Percentiles rank a stretch among this genome's conserved stretches.
phyloP scores from a whole-genome alignment of 2,113 vertebrate genomes.

The Siphamia tubifer region DNA sequence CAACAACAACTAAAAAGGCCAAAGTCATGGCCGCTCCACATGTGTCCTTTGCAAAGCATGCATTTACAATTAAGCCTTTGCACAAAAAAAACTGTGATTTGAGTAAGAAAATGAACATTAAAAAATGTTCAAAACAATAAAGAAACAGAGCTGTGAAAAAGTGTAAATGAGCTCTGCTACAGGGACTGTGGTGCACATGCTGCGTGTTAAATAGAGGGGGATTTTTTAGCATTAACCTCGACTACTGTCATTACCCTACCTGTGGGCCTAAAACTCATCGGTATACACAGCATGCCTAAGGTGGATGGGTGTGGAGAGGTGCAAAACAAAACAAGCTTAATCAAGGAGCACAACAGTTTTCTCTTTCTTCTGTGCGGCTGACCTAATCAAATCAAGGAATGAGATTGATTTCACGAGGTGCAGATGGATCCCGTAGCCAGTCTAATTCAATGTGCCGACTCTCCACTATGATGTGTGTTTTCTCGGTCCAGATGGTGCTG shows the following conservation, averaged over 20 bases:
- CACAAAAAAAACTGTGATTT: background rate
- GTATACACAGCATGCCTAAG: conserved; percentile 47
- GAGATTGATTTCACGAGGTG: conserved; percentile 76
- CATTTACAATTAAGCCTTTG: background rate
- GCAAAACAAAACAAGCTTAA: conserved; percentile 67
- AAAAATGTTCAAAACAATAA: conserved; percentile 26
- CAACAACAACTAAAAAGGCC: background rate
- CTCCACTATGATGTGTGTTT: conserved; percentile 72
- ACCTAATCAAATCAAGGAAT: conserved; percentile 78
- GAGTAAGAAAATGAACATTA: background rate
- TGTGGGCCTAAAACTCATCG: conserved; percentile 58
- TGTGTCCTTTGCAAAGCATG: background rate
- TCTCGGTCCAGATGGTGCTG: conserved; percentile 79
- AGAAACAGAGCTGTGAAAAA: conserved; percentile 21
- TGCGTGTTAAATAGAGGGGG: conserved; percentile 58
- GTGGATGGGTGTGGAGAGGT: conserved; percentile 26
- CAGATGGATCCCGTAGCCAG: conserved; percentile 80
- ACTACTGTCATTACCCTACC: conserved; percentile 67
- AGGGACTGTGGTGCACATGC: conserved; percentile 39
- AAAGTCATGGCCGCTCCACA: background rate
- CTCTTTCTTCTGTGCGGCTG: conserved; percentile 60
- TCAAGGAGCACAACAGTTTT: conserved; percentile 70
- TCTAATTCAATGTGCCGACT: conserved; percentile 72
- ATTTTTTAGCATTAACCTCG: conserved; percentile 65
- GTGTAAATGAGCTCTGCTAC: conserved; percentile 43